phyloP scores from a whole-genome alignment of 2,888 invertebrate genomes.

The Pinctada fucata region DNA sequence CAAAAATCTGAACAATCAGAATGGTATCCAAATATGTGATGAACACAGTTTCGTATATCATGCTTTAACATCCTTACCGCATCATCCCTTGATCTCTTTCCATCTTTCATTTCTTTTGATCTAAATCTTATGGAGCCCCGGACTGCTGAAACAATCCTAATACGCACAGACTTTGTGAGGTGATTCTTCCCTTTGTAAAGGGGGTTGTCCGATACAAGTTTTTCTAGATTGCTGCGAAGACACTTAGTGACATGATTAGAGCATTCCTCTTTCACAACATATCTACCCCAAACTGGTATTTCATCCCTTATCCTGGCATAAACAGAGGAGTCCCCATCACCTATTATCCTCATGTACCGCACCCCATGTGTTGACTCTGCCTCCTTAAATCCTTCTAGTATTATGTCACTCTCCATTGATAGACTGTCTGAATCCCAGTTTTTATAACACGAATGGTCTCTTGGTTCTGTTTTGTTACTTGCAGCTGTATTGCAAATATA shows the following conservation, averaged over 20 bases:
- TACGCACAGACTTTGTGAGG: conserved; percentile 21
- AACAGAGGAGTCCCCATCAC: conserved; percentile 26
- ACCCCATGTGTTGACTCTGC: conserved; percentile 44
- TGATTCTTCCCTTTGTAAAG: conserved; percentile 31
- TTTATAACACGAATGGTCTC: conserved; percentile 40
- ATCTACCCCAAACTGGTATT: conserved; percentile 24
- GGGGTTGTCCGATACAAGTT: conserved; percentile 25
- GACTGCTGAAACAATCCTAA: conserved; percentile 5
- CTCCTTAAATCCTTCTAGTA: conserved; percentile 43
- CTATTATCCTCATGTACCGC: conserved; percentile 40
- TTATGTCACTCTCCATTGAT: conserved; percentile 44
- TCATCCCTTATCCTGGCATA: conserved; percentile 26
- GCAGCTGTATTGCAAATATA: conserved; percentile 38
- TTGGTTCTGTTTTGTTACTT: conserved; percentile 6
- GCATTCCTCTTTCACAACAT: conserved; percentile 29
- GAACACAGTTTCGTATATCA: conserved; percentile 36
- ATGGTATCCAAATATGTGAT: conserved; percentile 41
- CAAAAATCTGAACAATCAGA: conserved; percentile 40
- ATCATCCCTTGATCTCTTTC: not conserved
- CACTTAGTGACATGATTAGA: conserved; percentile 39
- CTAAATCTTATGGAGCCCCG: conserved; percentile 15
- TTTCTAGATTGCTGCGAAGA: conserved; percentile 28
- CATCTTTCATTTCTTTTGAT: not conserved
- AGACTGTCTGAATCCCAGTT: conserved; percentile 45
- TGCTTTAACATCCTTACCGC: conserved; percentile 18